Percentiles rank a stretch among this genome's conserved stretches.
Evolutionary conservation across 2,888 invertebrate genomes (phyloP).

Genomic region (Germaria angustata): DNA sequence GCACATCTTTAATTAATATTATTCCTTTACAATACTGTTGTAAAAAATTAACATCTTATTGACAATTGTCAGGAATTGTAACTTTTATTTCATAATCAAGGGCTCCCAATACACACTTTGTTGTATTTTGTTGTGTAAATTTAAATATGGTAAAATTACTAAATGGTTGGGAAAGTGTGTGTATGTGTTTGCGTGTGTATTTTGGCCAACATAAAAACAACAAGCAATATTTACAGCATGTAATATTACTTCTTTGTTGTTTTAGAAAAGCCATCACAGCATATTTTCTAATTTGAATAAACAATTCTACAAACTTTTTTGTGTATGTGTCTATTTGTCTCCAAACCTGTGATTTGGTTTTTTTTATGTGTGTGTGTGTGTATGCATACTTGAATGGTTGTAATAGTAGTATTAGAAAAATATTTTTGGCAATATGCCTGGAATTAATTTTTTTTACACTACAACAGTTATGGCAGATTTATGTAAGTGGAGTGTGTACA

Average conservation of each 20-base stretch:
- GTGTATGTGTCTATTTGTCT: not conserved
- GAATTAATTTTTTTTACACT: constrained; percentile 61
- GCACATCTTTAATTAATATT: constrained; percentile 3
- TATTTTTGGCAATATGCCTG: constrained; percentile 61
- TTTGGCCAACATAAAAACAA: not conserved
- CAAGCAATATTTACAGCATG: constrained; percentile 25
- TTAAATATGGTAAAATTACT: constrained; percentile 10
- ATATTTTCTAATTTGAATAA: constrained; percentile 44
- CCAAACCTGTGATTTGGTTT: too few relatives aligned
- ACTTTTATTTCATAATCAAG: not conserved
- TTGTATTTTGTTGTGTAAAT: not conserved
- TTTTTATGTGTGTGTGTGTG: not conserved
- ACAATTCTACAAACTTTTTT: constrained; percentile 1
- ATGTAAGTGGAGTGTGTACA: not conserved
- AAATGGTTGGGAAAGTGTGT: too few relatives aligned
- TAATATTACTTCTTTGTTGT: constrained; percentile 30
- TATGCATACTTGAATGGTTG: not conserved
- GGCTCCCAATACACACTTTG: not conserved
- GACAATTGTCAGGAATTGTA: constrained; percentile 15
- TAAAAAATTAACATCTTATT: not conserved
- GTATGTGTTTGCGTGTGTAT: not conserved
- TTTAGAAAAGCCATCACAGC: constrained; percentile 5
- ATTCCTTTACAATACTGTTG: constrained; percentile 2
- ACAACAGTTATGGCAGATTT: not conserved
- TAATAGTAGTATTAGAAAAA: not conserved